Evolutionary conservation across 2,888 invertebrate species (phyloP).

Genomic region (Dynastes maya): DNA sequence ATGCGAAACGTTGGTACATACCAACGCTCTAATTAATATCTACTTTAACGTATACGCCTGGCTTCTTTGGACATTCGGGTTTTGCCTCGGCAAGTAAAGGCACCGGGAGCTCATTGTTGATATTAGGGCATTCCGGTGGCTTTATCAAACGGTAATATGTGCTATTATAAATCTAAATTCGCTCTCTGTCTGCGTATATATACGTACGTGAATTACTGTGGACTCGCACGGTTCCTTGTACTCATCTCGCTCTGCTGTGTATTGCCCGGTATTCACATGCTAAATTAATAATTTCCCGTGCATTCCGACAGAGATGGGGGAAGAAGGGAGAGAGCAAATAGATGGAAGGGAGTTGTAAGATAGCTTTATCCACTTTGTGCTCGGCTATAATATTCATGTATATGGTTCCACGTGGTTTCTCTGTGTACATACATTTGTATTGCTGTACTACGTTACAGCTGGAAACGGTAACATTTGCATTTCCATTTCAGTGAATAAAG

Average conservation of each 20-base stretch:
- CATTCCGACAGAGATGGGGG: slow-evolving; percentile 8
- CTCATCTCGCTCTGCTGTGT: not conserved
- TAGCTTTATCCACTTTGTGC: slow-evolving; percentile 47
- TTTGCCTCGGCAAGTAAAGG: slow-evolving; percentile 22
- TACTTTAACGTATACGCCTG: slow-evolving; percentile 13
- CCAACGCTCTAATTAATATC: slow-evolving; percentile 48
- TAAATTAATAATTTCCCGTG: slow-evolving; percentile 51
- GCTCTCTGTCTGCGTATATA: slow-evolving; percentile 12
- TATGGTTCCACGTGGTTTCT: no score
- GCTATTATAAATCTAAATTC: slow-evolving; percentile 51
- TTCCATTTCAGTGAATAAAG: no score
- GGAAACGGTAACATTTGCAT: no score
- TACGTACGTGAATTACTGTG: not conserved
- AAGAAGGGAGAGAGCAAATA: slow-evolving; percentile 36
- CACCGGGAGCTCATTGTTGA: slow-evolving; percentile 42
- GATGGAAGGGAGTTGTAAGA: slow-evolving; percentile 45
- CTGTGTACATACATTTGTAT: no score
- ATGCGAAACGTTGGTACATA: slow-evolving; percentile 46
- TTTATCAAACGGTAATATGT: slow-evolving; percentile 51
- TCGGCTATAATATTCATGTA: not conserved
- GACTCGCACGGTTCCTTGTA: slow-evolving; percentile 31
- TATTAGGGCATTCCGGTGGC: slow-evolving; percentile 49
- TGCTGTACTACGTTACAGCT: no score
- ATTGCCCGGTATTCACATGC: slow-evolving; percentile 43
- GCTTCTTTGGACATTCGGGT: slow-evolving; percentile 44